Percentiles rank a stretch among this genome's conserved stretches.
These are phyloP conservation scores for Vireo griseus DNA, from an alignment of 2,797 vertebrate genomes.

Conservation along the genomic window DNA sequence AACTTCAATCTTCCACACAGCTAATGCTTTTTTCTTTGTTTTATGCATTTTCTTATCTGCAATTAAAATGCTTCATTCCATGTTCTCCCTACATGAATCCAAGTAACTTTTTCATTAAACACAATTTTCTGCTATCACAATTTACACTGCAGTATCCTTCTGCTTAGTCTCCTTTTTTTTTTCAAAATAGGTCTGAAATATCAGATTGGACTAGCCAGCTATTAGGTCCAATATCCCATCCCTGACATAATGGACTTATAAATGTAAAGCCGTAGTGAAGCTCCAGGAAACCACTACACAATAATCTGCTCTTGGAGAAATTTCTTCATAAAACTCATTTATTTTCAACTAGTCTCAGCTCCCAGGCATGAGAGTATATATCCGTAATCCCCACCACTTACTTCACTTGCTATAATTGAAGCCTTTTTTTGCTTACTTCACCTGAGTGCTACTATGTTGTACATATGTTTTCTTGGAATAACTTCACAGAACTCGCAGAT, in stretches of 20 bases:
- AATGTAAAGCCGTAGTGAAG: not conserved
- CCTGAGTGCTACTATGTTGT: not conserved
- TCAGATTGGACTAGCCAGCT: not conserved
- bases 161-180: not conserved
- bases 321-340: not conserved
- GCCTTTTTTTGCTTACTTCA: not conserved
- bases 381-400: not conserved
- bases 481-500: not conserved
- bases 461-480: not conserved
- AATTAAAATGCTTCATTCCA: slow-evolving; percentile 3
- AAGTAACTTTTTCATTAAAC: slow-evolving; percentile 41
- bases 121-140: not conserved
- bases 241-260: not conserved
- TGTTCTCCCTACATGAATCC: not conserved
- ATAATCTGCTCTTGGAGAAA: not conserved
- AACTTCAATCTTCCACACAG: slow-evolving; percentile 29
- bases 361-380: not conserved
- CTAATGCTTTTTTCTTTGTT: slow-evolving; percentile 11
- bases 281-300: not conserved
- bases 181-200: not conserved
- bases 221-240: not conserved
- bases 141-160: not conserved
- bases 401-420: not conserved
- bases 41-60: slow-evolving; percentile 1
- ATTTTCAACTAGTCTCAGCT: not conserved